These are phyloP conservation scores for Ammodytes marinus DNA, from an alignment of 2,113 vertebrate genomes.

Conservation along the genomic window DNA sequence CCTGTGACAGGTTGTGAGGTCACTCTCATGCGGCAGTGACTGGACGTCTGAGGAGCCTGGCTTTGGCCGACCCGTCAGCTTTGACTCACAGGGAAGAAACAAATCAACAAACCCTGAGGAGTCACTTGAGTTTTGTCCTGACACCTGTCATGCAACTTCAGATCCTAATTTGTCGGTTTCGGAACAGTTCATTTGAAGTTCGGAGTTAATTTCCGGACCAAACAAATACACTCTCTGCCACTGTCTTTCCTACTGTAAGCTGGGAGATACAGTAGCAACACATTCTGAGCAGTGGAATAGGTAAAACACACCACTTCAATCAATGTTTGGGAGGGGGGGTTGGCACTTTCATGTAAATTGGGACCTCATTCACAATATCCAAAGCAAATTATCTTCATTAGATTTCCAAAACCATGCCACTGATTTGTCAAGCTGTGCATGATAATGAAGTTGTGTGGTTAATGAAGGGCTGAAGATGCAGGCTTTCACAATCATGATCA, in stretches of 20 bases:
- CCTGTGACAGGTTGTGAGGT: constrained; percentile 68
- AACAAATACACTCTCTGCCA: background rate
- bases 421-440: constrained; percentile 84
- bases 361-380: constrained; percentile 75
- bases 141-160: constrained; percentile 47
- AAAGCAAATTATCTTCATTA: constrained; percentile 82
- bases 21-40: constrained; percentile 59
- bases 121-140: constrained; percentile 32
- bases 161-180: constrained; percentile 41
- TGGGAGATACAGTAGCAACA: background rate
- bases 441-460: constrained; percentile 82
- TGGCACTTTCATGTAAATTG: constrained; percentile 75
- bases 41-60: constrained; percentile 64
- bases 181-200: constrained; percentile 28
- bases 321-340: constrained; percentile 53
- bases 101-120: constrained; percentile 60
- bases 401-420: constrained; percentile 77
- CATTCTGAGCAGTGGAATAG: constrained; percentile 54
- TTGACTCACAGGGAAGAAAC: constrained; percentile 68
- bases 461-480: constrained; percentile 80
- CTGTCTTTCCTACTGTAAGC: background rate
- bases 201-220: constrained; percentile 21
- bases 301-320: constrained; percentile 70
- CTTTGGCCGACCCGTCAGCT: constrained; percentile 61
- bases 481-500: constrained; percentile 78